phyloP scores from a whole-genome alignment of 1,140 invertebrate genomes.

The Teleopsis dalmanni region DNA sequence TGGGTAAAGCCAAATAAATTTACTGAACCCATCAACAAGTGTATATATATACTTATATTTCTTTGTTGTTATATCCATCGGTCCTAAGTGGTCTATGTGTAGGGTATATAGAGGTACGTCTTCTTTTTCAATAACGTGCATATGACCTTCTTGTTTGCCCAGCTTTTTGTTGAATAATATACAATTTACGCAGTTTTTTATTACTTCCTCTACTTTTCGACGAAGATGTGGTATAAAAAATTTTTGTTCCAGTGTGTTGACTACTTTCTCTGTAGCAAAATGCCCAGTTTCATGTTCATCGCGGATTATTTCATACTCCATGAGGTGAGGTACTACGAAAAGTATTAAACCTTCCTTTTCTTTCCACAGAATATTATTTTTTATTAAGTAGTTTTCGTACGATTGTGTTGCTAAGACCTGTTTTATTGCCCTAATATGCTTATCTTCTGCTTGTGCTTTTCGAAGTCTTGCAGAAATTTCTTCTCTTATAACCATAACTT shows the following conservation, averaged over 20 bases:
- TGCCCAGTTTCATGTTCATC: slow-evolving; percentile 25
- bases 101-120: slow-evolving; percentile 19
- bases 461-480: slow-evolving; percentile 2
- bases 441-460: slow-evolving; percentile 1
- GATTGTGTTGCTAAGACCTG: background rate
- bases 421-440: background rate
- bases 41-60: slow-evolving; percentile 21
- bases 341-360: background rate
- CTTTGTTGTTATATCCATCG: slow-evolving; percentile 23
- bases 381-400: background rate
- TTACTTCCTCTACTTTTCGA: slow-evolving; percentile 25
- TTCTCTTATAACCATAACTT: slow-evolving; percentile 9
- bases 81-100: slow-evolving; percentile 18
- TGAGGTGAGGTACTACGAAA: background rate
- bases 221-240: slow-evolving; percentile 37
- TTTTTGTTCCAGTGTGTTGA: slow-evolving; percentile 33
- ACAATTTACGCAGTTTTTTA: slow-evolving; percentile 31
- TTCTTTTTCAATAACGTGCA: slow-evolving; percentile 28
- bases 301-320: slow-evolving; percentile 6
- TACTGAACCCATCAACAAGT: slow-evolving; percentile 24
- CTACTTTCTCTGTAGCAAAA: slow-evolving; percentile 38
- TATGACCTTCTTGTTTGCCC: slow-evolving; percentile 41
- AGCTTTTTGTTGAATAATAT: slow-evolving; percentile 23
- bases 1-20: slow-evolving; percentile 24
- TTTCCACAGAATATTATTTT: slow-evolving; percentile 4